A percentile compares a stretch with the other conserved stretches of the same genome.
These are phyloP conservation scores for Rhinoderma darwinii DNA, from an alignment of 2,113 vertebrate species.

Conservation along the genomic window DNA sequence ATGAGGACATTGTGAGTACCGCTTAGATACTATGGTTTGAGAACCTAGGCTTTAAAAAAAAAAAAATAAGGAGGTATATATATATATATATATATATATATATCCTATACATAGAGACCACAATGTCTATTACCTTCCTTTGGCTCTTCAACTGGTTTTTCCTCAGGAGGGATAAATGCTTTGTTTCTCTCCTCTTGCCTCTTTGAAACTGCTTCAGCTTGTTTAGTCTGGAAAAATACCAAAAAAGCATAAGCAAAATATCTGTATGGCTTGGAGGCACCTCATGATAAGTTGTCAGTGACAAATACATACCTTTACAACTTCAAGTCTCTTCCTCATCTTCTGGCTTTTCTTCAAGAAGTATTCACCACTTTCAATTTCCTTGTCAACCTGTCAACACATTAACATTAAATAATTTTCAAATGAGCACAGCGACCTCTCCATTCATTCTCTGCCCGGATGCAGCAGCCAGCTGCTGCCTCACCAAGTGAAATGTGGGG, in stretches of 20 bases:
- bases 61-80: too few species aligned
- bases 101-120: background rate
- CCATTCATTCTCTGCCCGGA: background rate
- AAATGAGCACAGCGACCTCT: too few species aligned
- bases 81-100: too few species aligned
- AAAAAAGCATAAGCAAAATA: slow-evolving; percentile 17
- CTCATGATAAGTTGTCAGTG: background rate
- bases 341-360: slow-evolving; percentile 92
- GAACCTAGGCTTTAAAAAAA: too few species aligned
- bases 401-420: background rate
- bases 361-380: slow-evolving; percentile 93
- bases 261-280: background rate
- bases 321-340: slow-evolving; percentile 85
- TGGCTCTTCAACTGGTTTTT: slow-evolving; percentile 80
- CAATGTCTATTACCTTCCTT: slow-evolving; percentile 78
- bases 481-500: too few species aligned
- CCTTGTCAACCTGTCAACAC: slow-evolving; percentile 83
- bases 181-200: slow-evolving; percentile 92
- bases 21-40: too few species aligned
- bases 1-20: too few species aligned
- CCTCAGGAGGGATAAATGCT: slow-evolving; percentile 95
- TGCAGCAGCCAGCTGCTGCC: too few species aligned
- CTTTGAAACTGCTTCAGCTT: slow-evolving; percentile 84
- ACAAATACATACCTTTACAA: slow-evolving; percentile 83
- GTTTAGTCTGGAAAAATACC: slow-evolving; percentile 79